A percentile compares a stretch with the other conserved stretches of the same genome.
phyloP scores from a whole-genome alignment of 92 coral and sea anemone species.

The Galaxea fascicularis region DNA sequence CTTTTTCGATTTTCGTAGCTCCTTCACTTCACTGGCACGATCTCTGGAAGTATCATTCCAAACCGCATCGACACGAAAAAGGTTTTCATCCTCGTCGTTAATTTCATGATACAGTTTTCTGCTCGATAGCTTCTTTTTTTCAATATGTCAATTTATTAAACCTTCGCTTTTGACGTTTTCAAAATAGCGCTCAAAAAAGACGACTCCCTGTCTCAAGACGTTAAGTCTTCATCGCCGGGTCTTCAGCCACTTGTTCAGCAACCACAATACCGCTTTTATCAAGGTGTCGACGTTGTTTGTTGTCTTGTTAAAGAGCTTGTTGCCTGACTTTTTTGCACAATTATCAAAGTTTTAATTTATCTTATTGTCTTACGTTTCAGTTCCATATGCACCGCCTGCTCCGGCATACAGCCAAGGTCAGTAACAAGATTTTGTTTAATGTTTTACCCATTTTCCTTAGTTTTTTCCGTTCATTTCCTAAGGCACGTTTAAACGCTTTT shows the following conservation, averaged over 20 bases:
- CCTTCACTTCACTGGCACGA: conserved; percentile 69
- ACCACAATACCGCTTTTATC: conserved; percentile 19
- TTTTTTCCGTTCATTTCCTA: too few species aligned
- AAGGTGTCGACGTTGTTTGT: conserved; percentile 14
- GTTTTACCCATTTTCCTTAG: too few species aligned
- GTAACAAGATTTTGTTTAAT: neutral
- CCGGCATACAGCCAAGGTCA: conserved; percentile 36
- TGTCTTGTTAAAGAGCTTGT: neutral
- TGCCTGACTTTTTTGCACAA: too few species aligned
- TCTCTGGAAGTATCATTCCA: conserved; percentile 68
- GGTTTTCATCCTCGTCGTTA: conserved; percentile 42
- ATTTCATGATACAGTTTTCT: neutral
- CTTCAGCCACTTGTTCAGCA: conserved; percentile 24
- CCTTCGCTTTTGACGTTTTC: neutral
- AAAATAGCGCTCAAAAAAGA: conserved; percentile 14
- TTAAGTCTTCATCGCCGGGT: conserved; percentile 19
- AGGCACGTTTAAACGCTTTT: too few species aligned
- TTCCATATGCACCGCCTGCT: conserved; percentile 27
- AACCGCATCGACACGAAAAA: conserved; percentile 49
- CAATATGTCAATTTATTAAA: neutral
- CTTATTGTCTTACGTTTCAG: conserved; percentile 7
- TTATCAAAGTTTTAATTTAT: conserved; percentile 1
- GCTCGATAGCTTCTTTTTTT: neutral
- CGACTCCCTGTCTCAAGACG: neutral
- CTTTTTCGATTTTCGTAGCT: conserved; percentile 37